These are phyloP conservation scores for Matsumyia berberina DNA, from an alignment of 2,888 invertebrate species.

Conservation along the genomic window DNA sequence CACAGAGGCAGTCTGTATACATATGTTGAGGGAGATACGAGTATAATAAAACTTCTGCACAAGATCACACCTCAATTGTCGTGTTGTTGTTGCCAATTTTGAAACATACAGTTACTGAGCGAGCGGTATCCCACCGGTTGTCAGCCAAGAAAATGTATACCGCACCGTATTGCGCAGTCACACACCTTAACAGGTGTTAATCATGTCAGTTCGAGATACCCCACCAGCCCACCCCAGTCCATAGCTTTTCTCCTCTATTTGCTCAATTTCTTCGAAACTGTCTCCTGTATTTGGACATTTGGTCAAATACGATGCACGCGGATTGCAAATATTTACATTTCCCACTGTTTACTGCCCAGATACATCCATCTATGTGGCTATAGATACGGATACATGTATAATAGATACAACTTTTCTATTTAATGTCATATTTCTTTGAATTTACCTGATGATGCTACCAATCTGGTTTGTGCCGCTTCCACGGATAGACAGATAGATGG, in stretches of 20 bases:
- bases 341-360: conserved; percentile 34
- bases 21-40: not conserved
- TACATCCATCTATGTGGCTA: conserved; percentile 5
- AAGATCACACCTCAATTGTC: conserved; percentile 36
- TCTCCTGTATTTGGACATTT: conserved; percentile 64
- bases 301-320: conserved; percentile 55
- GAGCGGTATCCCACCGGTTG: not conserved
- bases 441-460: conserved; percentile 7
- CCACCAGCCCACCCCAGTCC: not conserved
- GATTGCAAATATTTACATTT: conserved; percentile 67
- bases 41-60: conserved; percentile 8
- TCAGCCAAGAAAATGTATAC: conserved; percentile 9
- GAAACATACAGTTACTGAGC: conserved; percentile 39
- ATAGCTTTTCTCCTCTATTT: conserved; percentile 59
- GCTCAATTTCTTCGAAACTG: conserved; percentile 62
- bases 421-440: conserved; percentile 60
- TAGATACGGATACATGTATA: not conserved
- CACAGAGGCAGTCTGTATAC: not conserved
- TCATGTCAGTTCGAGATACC: conserved; percentile 58
- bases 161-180: not conserved
- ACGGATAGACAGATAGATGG: not conserved
- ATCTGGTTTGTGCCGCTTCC: conserved; percentile 45
- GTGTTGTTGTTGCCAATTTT: conserved; percentile 31
- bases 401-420: conserved; percentile 27
- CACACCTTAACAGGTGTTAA: conserved; percentile 69